Conservation (phyloP, 92 coral and sea anemone genomes). For the Micromussa lordhowensis region DNA sequence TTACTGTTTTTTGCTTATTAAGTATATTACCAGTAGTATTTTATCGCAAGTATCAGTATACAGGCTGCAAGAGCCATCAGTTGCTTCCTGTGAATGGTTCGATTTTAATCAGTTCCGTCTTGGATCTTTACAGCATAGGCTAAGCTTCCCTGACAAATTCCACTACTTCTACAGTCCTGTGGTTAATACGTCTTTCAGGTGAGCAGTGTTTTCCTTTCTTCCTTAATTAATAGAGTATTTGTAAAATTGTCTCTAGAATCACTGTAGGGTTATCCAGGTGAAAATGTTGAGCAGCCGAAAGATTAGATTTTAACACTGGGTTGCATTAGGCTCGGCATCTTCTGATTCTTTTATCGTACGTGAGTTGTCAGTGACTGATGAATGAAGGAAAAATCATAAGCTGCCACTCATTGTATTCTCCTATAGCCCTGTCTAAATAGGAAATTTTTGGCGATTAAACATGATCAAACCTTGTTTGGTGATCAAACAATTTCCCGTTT, state of each 20-base stretch:
- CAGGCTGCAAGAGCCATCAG: too few relatives aligned
- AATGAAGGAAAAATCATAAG: too few relatives aligned
- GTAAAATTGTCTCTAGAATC: background rate
- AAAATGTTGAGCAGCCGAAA: background rate
- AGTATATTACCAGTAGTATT: too few relatives aligned
- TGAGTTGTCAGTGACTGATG: too few relatives aligned
- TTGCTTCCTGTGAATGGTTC: background rate
- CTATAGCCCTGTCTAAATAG: too few relatives aligned
- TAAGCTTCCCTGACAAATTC: slow-evolving; percentile 55
- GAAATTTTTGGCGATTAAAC: too few relatives aligned
- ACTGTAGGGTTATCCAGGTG: background rate
- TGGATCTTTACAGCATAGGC: slow-evolving; percentile 47
- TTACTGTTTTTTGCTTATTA: too few relatives aligned
- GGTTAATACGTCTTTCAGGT: slow-evolving; percentile 84
- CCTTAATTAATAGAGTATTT: background rate
- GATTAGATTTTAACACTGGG: background rate
- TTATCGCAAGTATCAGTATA: too few relatives aligned
- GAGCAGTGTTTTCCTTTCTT: background rate
- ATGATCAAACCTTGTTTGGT: too few relatives aligned
- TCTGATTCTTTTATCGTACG: background rate
- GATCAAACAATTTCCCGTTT: too few relatives aligned
- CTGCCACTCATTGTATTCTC: too few relatives aligned
- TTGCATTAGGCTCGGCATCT: background rate
- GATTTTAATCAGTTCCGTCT: background rate
- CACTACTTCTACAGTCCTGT: slow-evolving; percentile 63